phyloP scores from a whole-genome alignment of 1,140 invertebrate genomes.

The Thereuonema tuberculata region DNA sequence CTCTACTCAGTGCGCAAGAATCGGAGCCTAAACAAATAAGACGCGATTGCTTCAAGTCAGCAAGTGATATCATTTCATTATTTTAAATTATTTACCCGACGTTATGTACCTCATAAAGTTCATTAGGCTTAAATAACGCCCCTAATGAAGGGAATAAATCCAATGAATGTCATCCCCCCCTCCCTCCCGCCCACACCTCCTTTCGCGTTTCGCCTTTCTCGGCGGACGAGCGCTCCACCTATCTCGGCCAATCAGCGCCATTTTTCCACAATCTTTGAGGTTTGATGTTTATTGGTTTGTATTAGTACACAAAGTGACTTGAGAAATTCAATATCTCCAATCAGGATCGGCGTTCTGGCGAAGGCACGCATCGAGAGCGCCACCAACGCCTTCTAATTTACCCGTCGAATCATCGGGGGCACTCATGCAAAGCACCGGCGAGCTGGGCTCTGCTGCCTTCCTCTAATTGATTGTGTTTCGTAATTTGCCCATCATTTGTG shows the following conservation, averaged over 20 bases:
- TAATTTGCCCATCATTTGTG: slow-evolving; percentile 8
- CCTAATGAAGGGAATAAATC: slow-evolving; percentile 10
- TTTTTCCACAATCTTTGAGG: slow-evolving; percentile 9
- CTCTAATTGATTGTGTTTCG: slow-evolving; percentile 5
- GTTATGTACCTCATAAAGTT: slow-evolving; percentile 9
- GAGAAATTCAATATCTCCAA: slow-evolving; percentile 11
- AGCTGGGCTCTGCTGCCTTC: not conserved
- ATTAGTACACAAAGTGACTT: slow-evolving; percentile 8
- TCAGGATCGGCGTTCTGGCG: no score
- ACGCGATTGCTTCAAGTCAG: slow-evolving; percentile 8
- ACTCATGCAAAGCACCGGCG: not conserved
- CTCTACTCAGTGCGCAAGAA: no score
- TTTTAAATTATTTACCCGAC: slow-evolving; percentile 9
- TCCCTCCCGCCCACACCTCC: not conserved
- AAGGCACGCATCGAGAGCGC: not conserved
- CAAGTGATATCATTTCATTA: slow-evolving; percentile 10
- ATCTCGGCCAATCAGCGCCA: not conserved
- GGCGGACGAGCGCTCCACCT: not conserved
- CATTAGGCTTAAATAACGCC: slow-evolving; percentile 10
- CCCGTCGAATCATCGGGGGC: not conserved
- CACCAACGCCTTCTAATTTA: not conserved
- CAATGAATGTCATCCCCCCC: not conserved
- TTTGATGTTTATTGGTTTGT: slow-evolving; percentile 10
- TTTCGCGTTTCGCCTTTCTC: no score
- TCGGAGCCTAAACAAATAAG: slow-evolving; percentile 8